A percentile compares a stretch with the other conserved stretches of the same genome.
phyloP scores from a whole-genome alignment of 2,797 vertebrate genomes.

The Schizothorax lantsangensis region DNA sequence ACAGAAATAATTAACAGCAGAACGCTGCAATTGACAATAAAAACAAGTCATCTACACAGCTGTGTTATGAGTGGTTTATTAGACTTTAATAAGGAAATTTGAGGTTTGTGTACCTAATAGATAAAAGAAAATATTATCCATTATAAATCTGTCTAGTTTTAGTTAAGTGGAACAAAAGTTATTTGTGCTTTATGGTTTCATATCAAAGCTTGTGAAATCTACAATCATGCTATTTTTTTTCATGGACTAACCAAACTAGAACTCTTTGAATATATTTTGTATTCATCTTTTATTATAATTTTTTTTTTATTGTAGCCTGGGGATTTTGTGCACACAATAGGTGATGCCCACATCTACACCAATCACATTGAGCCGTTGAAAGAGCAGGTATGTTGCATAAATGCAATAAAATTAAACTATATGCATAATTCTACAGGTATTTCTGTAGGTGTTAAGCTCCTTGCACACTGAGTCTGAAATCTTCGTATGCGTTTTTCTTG shows the following conservation, averaged over 20 bases:
- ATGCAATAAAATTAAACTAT: not conserved
- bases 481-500: too few relatives aligned
- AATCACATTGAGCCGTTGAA: conserved; percentile 93
- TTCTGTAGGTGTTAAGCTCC: not conserved
- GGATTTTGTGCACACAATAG: conserved; percentile 95
- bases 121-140: not conserved
- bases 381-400: conserved; percentile 81
- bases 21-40: too few relatives aligned
- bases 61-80: not conserved
- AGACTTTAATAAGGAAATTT: not conserved
- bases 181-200: not conserved
- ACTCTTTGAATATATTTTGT: not conserved
- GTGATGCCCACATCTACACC: conserved; percentile 93
- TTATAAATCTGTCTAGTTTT: too few relatives aligned
- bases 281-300: not conserved
- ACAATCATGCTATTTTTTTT: not conserved
- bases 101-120: not conserved
- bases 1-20: not conserved
- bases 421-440: not conserved
- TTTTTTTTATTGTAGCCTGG: conserved; percentile 81
- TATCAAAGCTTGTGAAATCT: not conserved
- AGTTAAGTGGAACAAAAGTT: not conserved
- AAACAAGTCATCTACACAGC: too few relatives aligned
- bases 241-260: not conserved
- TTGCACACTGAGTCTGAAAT: too few relatives aligned